phyloP scores from a whole-genome alignment of 2,888 invertebrate genomes.

The Leucozona laternaria region DNA sequence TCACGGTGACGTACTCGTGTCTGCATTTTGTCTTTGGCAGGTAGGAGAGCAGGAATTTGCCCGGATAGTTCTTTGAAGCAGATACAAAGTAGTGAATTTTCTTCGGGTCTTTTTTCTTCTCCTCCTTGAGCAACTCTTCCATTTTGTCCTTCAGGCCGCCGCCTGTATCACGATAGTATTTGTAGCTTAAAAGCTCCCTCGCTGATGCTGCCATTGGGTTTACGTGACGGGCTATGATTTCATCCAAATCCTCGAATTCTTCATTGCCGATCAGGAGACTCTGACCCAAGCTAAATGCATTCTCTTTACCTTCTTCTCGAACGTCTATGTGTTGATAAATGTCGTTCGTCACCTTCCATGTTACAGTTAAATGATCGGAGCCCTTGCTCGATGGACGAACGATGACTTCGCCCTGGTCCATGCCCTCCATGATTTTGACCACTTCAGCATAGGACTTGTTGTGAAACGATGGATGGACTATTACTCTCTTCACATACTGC shows the following conservation, averaged over 20 bases:
- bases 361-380: constrained; percentile 97
- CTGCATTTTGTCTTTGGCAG: constrained; percentile 92
- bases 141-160: constrained; percentile 93
- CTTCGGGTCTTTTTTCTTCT: constrained; percentile 93
- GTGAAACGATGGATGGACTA: constrained; percentile 98
- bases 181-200: constrained; percentile 95
- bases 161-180: constrained; percentile 92
- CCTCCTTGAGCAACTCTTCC: constrained; percentile 94
- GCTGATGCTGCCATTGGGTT: constrained; percentile 98
- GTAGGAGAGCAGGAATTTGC: constrained; percentile 97
- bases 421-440: constrained; percentile 93
- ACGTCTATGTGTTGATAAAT: constrained; percentile 99
- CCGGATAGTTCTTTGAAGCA: constrained; percentile 93
- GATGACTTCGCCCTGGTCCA: constrained; percentile 99
- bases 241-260: constrained; percentile 99
- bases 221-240: constrained; percentile 98
- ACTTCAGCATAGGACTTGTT: constrained; percentile 97
- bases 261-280: constrained; percentile 94
- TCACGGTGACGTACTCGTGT: constrained; percentile 96
- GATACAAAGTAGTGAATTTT: constrained; percentile 95
- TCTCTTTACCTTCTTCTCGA: constrained; percentile 97
- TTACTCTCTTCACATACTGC: constrained; percentile 97
- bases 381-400: constrained; percentile 99
- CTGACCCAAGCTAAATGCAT: constrained; percentile 96
- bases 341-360: constrained; percentile 98